phyloP scores from a whole-genome alignment of 2,888 invertebrate genomes.

The Spodoptera littoralis region DNA sequence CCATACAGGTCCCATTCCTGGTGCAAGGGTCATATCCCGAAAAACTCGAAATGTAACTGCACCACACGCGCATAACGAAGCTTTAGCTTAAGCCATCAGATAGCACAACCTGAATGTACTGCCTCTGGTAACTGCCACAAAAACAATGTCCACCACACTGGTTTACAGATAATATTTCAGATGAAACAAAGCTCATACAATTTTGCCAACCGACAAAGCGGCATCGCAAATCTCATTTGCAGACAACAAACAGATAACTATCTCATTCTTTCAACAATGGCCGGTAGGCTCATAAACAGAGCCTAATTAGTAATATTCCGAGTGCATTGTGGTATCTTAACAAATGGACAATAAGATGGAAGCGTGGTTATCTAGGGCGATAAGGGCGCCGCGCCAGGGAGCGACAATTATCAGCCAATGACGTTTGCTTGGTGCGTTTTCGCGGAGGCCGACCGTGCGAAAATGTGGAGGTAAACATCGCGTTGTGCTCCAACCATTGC shows the following conservation, averaged over 20 bases:
- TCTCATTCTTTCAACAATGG: constrained; percentile 88
- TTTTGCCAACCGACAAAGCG: constrained; percentile 84
- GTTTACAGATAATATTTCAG: constrained; percentile 77
- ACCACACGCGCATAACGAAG: constrained; percentile 51
- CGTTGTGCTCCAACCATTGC: constrained; percentile 60
- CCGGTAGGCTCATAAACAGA: constrained; percentile 85
- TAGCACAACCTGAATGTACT: constrained; percentile 63
- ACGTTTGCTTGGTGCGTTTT: constrained; percentile 67
- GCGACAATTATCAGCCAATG: constrained; percentile 87
- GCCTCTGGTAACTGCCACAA: constrained; percentile 62
- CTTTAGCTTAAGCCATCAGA: constrained; percentile 67
- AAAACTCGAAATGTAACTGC: constrained; percentile 59
- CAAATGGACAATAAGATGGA: constrained; percentile 85
- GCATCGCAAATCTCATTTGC: constrained; percentile 88
- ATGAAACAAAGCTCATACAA: constrained; percentile 84
- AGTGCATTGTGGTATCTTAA: constrained; percentile 86
- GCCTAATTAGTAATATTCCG: constrained; percentile 89
- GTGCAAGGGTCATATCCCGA: constrained; percentile 60
- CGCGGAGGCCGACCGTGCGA: constrained; percentile 49
- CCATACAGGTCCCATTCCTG: constrained; percentile 39
- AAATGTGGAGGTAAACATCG: constrained; percentile 29
- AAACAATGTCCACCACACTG: constrained; percentile 72
- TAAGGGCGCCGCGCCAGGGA: constrained; percentile 76
- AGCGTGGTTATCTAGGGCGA: constrained; percentile 86
- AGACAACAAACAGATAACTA: constrained; percentile 86